Conservation (phyloP, 2,888 invertebrate species). For the Lydus trimaculatus region DNA sequence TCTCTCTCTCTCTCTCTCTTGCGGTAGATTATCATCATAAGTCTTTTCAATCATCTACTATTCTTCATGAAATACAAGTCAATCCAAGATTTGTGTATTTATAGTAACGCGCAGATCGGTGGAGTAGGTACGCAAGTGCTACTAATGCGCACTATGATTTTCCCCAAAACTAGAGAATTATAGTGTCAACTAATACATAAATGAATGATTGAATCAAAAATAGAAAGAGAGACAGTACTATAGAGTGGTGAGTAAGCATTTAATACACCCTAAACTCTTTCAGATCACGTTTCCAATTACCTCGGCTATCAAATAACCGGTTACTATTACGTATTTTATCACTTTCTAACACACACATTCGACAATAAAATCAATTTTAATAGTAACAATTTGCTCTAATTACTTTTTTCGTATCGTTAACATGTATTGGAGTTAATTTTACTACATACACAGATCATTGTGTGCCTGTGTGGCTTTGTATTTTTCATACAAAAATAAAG, state of each 20-base stretch:
- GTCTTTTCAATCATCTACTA: background rate
- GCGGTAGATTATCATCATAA: background rate
- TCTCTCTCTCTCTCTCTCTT: too few species aligned
- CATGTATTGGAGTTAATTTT: background rate
- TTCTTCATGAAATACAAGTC: background rate
- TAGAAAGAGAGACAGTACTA: background rate
- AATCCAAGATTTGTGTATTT: background rate
- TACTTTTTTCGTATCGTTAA: slow-evolving; percentile 20
- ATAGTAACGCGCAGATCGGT: too few species aligned
- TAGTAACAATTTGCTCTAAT: slow-evolving; percentile 42
- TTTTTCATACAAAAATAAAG: background rate
- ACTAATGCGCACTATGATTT: too few species aligned
- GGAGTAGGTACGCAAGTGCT: too few species aligned
- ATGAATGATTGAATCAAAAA: background rate
- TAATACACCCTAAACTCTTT: slow-evolving; percentile 25
- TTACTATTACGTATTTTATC: background rate
- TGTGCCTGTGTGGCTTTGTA: background rate
- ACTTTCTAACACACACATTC: background rate
- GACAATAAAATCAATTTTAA: slow-evolving; percentile 30
- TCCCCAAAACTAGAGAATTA: too few species aligned
- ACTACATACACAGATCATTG: slow-evolving; percentile 18
- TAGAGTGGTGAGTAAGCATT: background rate
- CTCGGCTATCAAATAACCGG: slow-evolving; percentile 12
- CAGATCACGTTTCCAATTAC: slow-evolving; percentile 38
- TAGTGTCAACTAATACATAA: too few species aligned